phyloP scores from a whole-genome alignment of 2,797 vertebrate species.

The Ficedula albicollis region DNA sequence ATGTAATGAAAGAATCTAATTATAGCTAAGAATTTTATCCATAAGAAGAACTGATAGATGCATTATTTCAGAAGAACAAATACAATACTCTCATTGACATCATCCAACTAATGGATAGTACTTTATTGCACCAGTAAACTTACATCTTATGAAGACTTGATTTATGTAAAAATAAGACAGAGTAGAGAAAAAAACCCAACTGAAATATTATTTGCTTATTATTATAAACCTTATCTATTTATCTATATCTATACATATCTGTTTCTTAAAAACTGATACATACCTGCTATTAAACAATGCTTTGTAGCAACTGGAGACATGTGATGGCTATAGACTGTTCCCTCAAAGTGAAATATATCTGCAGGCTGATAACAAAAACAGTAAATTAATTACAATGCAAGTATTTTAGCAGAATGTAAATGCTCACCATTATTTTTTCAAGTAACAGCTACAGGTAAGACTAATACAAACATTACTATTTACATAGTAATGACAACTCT shows the following conservation, averaged over 20 bases:
- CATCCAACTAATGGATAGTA: background rate
- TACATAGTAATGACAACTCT: background rate
- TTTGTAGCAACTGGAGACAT: slow-evolving; percentile 92
- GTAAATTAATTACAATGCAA: background rate
- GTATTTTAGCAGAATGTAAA: background rate
- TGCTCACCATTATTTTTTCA: background rate
- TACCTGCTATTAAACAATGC: slow-evolving; percentile 95
- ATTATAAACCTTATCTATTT: background rate
- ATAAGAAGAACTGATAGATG: background rate
- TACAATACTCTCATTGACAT: background rate
- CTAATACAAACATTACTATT: background rate
- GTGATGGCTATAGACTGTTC: slow-evolving; percentile 93
- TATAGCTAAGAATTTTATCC: background rate
- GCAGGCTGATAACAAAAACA: slow-evolving; percentile 81
- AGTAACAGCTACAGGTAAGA: background rate
- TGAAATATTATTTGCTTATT: background rate
- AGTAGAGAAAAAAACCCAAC: background rate
- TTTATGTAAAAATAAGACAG: background rate
- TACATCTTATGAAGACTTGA: background rate
- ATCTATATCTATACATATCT: background rate
- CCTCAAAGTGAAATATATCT: slow-evolving; percentile 92
- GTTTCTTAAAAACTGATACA: background rate
- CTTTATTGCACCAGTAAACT: background rate
- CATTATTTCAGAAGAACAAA: background rate
- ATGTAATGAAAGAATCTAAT: background rate